Evolutionary conservation across 2,888 invertebrate species (phyloP).

Genomic region (Phragmatobia fuliginosa): DNA sequence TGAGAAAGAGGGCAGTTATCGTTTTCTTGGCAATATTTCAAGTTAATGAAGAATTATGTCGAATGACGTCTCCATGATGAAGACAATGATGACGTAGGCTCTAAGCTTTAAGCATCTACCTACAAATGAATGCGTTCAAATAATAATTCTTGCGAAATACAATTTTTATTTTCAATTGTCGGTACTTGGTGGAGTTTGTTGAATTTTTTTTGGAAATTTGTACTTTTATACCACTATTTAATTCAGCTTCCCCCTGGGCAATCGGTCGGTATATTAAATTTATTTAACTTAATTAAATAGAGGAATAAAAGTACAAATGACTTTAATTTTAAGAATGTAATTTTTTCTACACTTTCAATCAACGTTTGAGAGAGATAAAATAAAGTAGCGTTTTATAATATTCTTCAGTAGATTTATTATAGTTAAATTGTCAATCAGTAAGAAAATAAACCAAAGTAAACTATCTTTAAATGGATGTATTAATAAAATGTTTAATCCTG

Average conservation of each 20-base stretch:
- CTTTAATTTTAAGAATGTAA: too few relatives aligned
- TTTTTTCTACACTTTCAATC: background rate
- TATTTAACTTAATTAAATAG: too few relatives aligned
- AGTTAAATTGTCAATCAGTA: background rate
- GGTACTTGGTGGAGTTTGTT: too few relatives aligned
- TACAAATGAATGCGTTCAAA: background rate
- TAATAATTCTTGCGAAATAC: too few relatives aligned
- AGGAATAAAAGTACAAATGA: too few relatives aligned
- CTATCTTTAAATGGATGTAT: conserved; percentile 27
- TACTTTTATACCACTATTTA: too few relatives aligned
- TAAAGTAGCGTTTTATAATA: background rate
- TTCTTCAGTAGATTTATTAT: background rate
- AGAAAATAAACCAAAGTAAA: conserved; percentile 10
- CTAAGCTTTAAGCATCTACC: conserved; percentile 10
- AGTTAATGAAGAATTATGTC: conserved; percentile 74
- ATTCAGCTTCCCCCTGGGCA: too few relatives aligned
- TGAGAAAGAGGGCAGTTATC: conserved; percentile 71
- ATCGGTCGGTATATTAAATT: too few relatives aligned
- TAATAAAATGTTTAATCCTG: conserved; percentile 39
- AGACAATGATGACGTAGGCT: conserved; percentile 54
- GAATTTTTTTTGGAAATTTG: too few relatives aligned
- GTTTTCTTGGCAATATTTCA: conserved; percentile 69
- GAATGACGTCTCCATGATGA: conserved; percentile 57
- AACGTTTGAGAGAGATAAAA: background rate
- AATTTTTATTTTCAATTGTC: too few relatives aligned